Conservation (phyloP, 2,797 vertebrate species). For the Schizothorax lantsangensis region DNA sequence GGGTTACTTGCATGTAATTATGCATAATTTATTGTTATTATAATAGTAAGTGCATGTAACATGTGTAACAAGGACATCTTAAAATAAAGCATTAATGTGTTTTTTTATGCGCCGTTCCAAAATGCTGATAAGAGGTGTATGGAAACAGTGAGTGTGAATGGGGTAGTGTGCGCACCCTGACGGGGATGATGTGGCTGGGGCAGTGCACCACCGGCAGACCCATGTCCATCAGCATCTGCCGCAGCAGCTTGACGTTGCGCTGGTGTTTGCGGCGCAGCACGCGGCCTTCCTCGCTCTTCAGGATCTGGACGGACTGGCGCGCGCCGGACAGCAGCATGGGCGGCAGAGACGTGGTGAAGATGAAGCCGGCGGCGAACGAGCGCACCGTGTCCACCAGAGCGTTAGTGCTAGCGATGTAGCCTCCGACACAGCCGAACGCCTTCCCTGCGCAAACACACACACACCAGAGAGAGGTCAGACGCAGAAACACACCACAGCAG, state of each 20-base stretch:
- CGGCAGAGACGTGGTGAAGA: constrained; percentile 93
- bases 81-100: no score
- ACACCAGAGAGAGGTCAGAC: neutral
- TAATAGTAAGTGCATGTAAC: no score
- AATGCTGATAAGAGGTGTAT: no score
- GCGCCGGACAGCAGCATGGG: constrained; percentile 95
- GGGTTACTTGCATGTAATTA: no score
- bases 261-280: constrained; percentile 90
- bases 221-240: constrained; percentile 97
- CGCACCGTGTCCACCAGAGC: constrained; percentile 87
- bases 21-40: no score
- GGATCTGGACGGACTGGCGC: constrained; percentile 84
- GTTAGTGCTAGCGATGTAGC: constrained; percentile 86
- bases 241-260: constrained; percentile 92
- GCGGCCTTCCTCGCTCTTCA: constrained; percentile 89
- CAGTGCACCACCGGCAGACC: constrained; percentile 94
- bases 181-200: constrained; percentile 96
- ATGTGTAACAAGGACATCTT: no score
- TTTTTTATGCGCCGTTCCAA: no score
- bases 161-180: constrained; percentile 79
- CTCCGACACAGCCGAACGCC: constrained; percentile 90
- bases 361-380: constrained; percentile 90
- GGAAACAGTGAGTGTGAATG: no score
- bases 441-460: constrained; percentile 78
- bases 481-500: neutral